These are phyloP conservation scores for Siderastrea siderea DNA, from an alignment of 92 coral and sea anemone species.

Conservation along the genomic window DNA sequence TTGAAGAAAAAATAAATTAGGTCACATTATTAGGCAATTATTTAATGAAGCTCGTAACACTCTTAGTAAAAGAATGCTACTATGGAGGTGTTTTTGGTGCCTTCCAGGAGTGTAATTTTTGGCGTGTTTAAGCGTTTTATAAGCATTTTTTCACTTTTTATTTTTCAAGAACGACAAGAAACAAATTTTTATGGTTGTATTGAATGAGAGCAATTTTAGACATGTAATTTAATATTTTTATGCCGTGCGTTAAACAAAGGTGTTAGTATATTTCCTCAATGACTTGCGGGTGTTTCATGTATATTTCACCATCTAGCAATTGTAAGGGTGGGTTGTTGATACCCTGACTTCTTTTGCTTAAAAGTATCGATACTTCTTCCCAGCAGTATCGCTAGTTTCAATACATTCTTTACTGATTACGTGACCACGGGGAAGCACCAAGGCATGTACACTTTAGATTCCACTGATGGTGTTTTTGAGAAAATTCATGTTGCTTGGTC, in stretches of 20 bases:
- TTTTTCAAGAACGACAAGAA: neutral
- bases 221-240: neutral
- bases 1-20: constrained; percentile 7
- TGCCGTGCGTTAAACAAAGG: neutral
- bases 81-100: neutral
- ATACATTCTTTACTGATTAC: too few species aligned
- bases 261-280: too few species aligned
- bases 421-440: too few species aligned
- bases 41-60: neutral
- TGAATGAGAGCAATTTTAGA: neutral
- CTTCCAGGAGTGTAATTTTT: neutral
- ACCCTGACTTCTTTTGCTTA: too few species aligned
- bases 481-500: too few species aligned
- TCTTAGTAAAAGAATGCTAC: neutral
- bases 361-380: too few species aligned
- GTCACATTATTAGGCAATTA: neutral
- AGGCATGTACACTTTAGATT: too few species aligned
- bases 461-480: too few species aligned
- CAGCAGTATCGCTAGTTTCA: too few species aligned
- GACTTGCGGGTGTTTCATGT: too few species aligned
- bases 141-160: neutral
- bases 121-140: neutral
- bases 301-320: too few species aligned
- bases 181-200: neutral
- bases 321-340: too few species aligned